phyloP scores from a whole-genome alignment of 2,797 vertebrate species.

The Girardinus metallicus region DNA sequence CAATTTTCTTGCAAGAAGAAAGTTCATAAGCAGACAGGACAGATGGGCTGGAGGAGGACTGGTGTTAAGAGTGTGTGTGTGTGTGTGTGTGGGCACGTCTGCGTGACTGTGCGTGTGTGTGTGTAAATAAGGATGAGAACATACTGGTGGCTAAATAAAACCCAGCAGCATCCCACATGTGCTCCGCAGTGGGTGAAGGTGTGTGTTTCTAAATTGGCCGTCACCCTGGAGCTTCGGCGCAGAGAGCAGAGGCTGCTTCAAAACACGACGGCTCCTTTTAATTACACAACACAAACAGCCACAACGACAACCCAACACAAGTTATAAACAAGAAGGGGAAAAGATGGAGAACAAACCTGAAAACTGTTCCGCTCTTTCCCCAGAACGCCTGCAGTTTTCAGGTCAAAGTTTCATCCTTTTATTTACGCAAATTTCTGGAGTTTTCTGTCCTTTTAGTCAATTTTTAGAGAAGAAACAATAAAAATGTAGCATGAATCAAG shows the following conservation, averaged over 20 bases:
- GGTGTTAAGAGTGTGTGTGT: conserved; percentile 48
- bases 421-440: background rate
- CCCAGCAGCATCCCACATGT: conserved; percentile 67
- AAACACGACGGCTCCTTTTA: background rate
- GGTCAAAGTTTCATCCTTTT: background rate
- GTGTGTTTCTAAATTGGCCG: conserved; percentile 50
- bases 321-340: rapidly evolving
- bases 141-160: conserved; percentile 71
- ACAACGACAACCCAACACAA: background rate
- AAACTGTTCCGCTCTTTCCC: background rate
- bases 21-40: conserved; percentile 57
- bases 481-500: background rate
- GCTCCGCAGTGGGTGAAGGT: conserved; percentile 51
- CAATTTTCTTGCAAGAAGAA: conserved; percentile 5
- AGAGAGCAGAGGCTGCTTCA: conserved; percentile 14
- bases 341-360: background rate
- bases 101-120: conserved; percentile 6
- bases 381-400: background rate
- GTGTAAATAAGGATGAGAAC: conserved; percentile 40
- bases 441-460: background rate
- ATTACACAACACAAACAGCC: background rate
- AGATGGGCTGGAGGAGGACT: conserved; percentile 76
- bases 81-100: conserved; percentile 11
- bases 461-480: background rate
- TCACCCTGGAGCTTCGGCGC: conserved; percentile 37